Base-by-base conservation (phyloP, 2,888 invertebrate species). In the Cetonia aurata region DNA sequence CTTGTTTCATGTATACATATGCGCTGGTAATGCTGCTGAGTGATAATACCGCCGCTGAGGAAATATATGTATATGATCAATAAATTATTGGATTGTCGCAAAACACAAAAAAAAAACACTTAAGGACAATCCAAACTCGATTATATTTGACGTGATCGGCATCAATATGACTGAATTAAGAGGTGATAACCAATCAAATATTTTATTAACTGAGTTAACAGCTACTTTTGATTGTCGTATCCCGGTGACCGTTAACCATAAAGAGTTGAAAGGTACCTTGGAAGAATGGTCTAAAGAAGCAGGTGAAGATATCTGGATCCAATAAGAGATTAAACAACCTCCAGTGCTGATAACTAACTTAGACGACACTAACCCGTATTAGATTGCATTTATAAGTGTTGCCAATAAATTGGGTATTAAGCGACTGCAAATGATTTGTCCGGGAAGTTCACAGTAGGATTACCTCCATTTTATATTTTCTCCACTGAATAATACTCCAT, bases 381-480 rank as follows among this genome's bases (percentile, higher is more conserved):
- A 90, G 91, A 73, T 85, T 6, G 87, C 89, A 0, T 89, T 91
- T 75, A 88, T 87, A 77, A 79, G 83, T 17, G 66, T 55, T 31
- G 82, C 84, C 57, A 86, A 88, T 72, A 79, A 84, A 72, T 82
- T 87, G 84, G 84, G 31, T 13, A 31, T 55, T 12, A 55, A 4
- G 33, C 12, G 31, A 55, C n/a, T 31, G 31, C 12, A 25, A 62
- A 62, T 42, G 37, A 42, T 96, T 65, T 97, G 96, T 82, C 93
- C 96, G 0, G 98, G 95, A 1, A 96, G 93, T 44, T 97, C 98
- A 0, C 86, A 80, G 87, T 89, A 44, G 95, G 94, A 8, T 88
- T 94, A 66, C 93, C 94, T 1, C 95, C 95, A 0, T 86, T 98
- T n/a, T 72, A 95, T 98, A 13, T 96, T 98, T 85, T 95, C 96